Evolutionary conservation across 2,113 vertebrate genomes (phyloP).

Genomic region (Hippocampus comes): DNA sequence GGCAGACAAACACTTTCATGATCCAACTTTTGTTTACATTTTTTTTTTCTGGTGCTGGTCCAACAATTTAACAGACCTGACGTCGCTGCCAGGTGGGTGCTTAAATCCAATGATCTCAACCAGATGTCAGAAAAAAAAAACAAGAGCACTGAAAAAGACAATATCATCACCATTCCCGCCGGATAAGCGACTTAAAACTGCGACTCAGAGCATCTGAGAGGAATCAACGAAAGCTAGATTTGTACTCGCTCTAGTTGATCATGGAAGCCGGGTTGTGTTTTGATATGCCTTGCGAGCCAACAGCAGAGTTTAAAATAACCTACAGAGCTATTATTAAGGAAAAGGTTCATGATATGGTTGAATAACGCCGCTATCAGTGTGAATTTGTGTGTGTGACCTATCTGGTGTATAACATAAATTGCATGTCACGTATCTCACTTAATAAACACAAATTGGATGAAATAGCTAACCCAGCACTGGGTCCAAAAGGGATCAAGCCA

Average conservation of each 20-base stretch:
- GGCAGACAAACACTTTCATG: neutral
- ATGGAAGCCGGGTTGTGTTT: neutral
- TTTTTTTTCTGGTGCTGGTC: neutral
- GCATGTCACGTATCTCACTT: too few species aligned
- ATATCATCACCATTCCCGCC: constrained; percentile 1
- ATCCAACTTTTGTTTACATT: constrained; percentile 29
- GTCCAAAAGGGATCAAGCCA: too few species aligned
- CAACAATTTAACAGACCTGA: constrained; percentile 7
- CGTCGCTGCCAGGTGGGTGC: constrained; percentile 30
- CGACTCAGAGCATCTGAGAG: constrained; percentile 12
- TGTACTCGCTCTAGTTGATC: neutral
- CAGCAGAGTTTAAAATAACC: too few species aligned
- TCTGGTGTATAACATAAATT: too few species aligned
- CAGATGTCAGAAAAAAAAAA: constrained; percentile 31
- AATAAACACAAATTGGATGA: too few species aligned
- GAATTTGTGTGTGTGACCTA: too few species aligned
- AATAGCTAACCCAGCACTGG: too few species aligned
- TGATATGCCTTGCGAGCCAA: neutral
- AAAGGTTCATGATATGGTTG: too few species aligned
- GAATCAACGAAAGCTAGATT: neutral
- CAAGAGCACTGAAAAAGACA: constrained; percentile 13
- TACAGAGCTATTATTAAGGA: too few species aligned
- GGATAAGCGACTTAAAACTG: neutral
- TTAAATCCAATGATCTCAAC: constrained; percentile 25
- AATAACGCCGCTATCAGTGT: too few species aligned